Base-by-base conservation (phyloP, 2,797 vertebrate species). In the Anableps anableps region DNA sequence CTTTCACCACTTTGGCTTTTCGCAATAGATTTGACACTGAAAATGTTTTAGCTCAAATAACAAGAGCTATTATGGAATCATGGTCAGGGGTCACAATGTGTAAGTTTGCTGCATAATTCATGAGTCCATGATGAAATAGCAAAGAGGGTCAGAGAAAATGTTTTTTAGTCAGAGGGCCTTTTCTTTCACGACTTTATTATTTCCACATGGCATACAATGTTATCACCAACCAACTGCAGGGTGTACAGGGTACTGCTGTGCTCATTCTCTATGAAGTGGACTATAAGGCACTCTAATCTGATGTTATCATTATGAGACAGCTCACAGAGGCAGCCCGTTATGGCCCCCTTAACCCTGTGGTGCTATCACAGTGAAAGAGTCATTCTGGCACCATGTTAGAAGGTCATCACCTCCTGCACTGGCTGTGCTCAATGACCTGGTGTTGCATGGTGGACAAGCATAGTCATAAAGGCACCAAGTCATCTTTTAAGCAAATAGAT, bases 21-120 rank as follows among this genome's bases (percentile, higher is more conserved):
- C 91, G 96, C 94, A 95, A 96, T 97, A 96, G 96, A 95, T 97
- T 97, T 97, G 97, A 98, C 97, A 97, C 93, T 91, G 80, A 97
- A 97, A 97, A 97, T 97, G 95, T 97, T 98, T 98, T 97, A 97
- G 95, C 97, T 96, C 97, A 97, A 97, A 98, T 97, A 97, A 97
- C 96, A 96, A 96, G 95, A 96, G 94, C 96, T 96, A 96, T 97
- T 98, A 97, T 97, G 96, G 96, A 97, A 96, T 96, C 96, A 95
- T 97, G 92, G 94, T 96, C 94, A 92, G 93, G 92, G 95, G 93
- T 95, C 95, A 94, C 93, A 94, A 91, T 95, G 94, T 96, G 93
- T 93, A 95, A 91, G 90, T 88, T 72, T 85, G 83, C 95, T 99
- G 96, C 96, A 98, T 99, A 96, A 99, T 98, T 97, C 97, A 98